Evolutionary conservation across 1,140 invertebrate species (phyloP), one percentile per base, ranked within the genome.

Genomic region (Heliconius nattereri): DNA sequence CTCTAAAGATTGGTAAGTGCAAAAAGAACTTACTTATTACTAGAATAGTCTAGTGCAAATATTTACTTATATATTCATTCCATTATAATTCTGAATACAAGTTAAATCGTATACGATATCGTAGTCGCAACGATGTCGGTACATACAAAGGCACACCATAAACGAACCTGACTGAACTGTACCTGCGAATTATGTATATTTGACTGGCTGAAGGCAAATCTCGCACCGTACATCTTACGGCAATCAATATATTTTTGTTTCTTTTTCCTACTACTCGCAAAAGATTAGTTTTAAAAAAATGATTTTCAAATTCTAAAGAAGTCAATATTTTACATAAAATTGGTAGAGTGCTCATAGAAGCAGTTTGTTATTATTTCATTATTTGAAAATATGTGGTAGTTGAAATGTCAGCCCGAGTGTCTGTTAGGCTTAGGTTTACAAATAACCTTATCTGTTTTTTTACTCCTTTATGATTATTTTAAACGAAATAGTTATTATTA

Each of bases 151-250:
- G 26, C 60, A 29, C 26, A 13, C 54, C 9, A 66, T 40, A 66
- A 76, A 66, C 29, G 60, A 70, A 76, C 32, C 35, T 57, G 60
- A 29, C 60, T 57, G 35, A 32, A 75, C 73, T 29, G 19, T 70
- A 76, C n/a, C 35, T 76, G 23, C 54, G 37, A 66, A 76, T 76
- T 66, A 66, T 76, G 35, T 66, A 66, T 35, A 76, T 37, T 76
- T 76, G 45, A 72, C 71, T 66, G 23, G 29, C 60, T 72, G 29
- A 37, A 40, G 37, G 71, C 71, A 72, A 72, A 72, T 72, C 71
- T 72, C 60, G 26, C 23, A 29, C 60, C 26, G 60, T 66, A 29
- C 23, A 19, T 66, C 60, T 66, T 66, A 29, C 6, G 11, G 26
- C 60, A 66, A 66, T 66, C 60, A 66, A 66, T 66, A 13, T 66